These are phyloP conservation scores for Labeo rohita DNA, from an alignment of 2,113 vertebrate genomes.

Conservation along the genomic window DNA sequence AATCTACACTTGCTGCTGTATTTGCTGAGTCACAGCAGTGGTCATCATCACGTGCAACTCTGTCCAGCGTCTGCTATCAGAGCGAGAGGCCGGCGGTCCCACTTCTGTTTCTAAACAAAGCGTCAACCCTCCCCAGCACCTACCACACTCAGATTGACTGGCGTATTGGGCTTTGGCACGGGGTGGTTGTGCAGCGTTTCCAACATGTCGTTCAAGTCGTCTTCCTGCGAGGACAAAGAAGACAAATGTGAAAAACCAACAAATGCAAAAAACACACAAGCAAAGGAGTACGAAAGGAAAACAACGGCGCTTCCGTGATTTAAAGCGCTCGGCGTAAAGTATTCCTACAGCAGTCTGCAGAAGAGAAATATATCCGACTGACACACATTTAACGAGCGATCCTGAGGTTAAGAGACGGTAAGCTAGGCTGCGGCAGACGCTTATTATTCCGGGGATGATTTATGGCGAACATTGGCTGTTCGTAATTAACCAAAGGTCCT, in stretches of 20 bases:
- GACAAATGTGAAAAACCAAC: conserved; percentile 43
- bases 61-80: conserved; percentile 61
- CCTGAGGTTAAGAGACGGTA: conserved; percentile 75
- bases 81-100: conserved; percentile 63
- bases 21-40: conserved; percentile 64
- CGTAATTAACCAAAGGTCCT: conserved; percentile 73
- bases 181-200: conserved; percentile 88
- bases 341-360: conserved; percentile 65
- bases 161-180: conserved; percentile 90
- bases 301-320: conserved; percentile 53
- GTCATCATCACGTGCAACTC: conserved; percentile 58
- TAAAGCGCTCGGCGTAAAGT: conserved; percentile 56
- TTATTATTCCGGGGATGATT: conserved; percentile 73
- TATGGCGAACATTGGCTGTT: conserved; percentile 66
- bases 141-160: conserved; percentile 94
- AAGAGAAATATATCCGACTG: conserved; percentile 65
- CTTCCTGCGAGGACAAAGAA: conserved; percentile 79
- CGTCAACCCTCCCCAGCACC: conserved; percentile 71
- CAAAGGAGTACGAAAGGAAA: conserved; percentile 51
- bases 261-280: conserved; percentile 42
- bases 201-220: conserved; percentile 91
- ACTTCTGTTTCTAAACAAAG: conserved; percentile 71
- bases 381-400: conserved; percentile 71
- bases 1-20: conserved; percentile 52
- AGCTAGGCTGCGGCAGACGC: conserved; percentile 65